Evolutionary conservation across 2,113 vertebrate species (phyloP), one percentile per base, ranked within the genome.

Genomic region (Rhinoptilus africanus): DNA sequence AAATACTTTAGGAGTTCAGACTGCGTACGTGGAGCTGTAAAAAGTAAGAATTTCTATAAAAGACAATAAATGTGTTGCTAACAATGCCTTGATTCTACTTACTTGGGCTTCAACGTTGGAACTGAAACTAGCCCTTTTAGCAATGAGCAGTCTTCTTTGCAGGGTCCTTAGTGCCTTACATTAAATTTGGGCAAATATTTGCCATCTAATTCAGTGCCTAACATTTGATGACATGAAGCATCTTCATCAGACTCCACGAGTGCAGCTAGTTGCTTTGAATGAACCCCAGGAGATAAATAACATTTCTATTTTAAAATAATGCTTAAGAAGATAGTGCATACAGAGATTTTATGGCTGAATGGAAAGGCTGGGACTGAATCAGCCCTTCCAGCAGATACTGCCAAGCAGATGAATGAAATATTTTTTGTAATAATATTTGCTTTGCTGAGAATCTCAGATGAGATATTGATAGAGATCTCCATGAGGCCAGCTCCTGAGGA

Each of bases 371-470:
- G n/a, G 27, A 27, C 82, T 92, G 87, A 88, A 86, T 87, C 85
- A 95, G 24, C 39, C 35, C 87, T 89, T 80, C 66, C 93, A 91
- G 63, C 59, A 85, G 26, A 80, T 34, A 71, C 23, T 88, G 85
- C 90, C 85, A 94, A 94, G 59, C 27, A 77, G 62, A 59, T 88
- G 88, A 94, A 96, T 72, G 51, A 92, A 95, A 77, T 88, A 57
- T 43, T 93, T 94, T 73, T 85, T 94, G 45, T 62, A 39, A 39
- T 39, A 39, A 39, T 39, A 54, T 43, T 75, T 94, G 41, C n/a
- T 89, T 91, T 66, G 47, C 80, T 94, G 84, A 91, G 39, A 93
- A 87, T 78, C 73, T 79, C 48, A 14, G 75, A 57, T 37, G 79
- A 84, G 41, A 43, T 54, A 80, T 3, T 84, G 73, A 86, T 86